Base-by-base conservation (phyloP, 2,888 invertebrate genomes). In the Apoda limacodes region DNA sequence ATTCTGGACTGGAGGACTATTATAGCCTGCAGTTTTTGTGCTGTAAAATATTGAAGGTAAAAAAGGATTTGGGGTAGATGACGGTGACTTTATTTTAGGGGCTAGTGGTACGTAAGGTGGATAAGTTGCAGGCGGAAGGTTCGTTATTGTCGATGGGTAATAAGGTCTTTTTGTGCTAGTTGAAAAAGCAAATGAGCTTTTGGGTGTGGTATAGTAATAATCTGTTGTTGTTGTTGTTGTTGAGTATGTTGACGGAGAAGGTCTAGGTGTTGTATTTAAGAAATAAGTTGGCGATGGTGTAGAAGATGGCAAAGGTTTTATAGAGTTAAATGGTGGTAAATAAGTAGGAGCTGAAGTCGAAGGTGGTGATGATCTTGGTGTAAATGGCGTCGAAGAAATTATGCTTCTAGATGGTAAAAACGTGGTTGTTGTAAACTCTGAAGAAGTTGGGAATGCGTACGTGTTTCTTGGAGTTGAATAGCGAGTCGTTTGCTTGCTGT, bases 1-100 rank as follows among this genome's bases (percentile, higher is more conserved):
- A n/a, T n/a, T n/a, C n/a, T n/a, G n/a, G n/a, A n/a, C n/a, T n/a
- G n/a, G n/a, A n/a, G n/a, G n/a, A n/a, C n/a, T n/a, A n/a, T n/a
- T n/a, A n/a, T n/a, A n/a, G n/a, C n/a, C n/a, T n/a, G n/a, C n/a
- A n/a, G n/a, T n/a, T n/a, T n/a, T n/a, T n/a, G n/a, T n/a, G n/a
- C n/a, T n/a, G n/a, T n/a, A n/a, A n/a, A n/a, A n/a, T n/a, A n/a
- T n/a, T n/a, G n/a, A n/a, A n/a, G n/a, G n/a, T n/a, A n/a, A n/a
- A n/a, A n/a, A n/a, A n/a, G n/a, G n/a, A n/a, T n/a, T n/a, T n/a
- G n/a, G n/a, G n/a, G n/a, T n/a, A n/a, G 22, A 32, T 5, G 50
- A 43, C 17, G 47, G 37, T 1, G 45, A 32, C 13, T 31, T 22
- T 20, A 43, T 31, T 12, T 43, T 30, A 28, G 48, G 40, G 10